Evolutionary conservation across 2,797 vertebrate species (phyloP).

Genomic region (Pempheris klunzingeri): DNA sequence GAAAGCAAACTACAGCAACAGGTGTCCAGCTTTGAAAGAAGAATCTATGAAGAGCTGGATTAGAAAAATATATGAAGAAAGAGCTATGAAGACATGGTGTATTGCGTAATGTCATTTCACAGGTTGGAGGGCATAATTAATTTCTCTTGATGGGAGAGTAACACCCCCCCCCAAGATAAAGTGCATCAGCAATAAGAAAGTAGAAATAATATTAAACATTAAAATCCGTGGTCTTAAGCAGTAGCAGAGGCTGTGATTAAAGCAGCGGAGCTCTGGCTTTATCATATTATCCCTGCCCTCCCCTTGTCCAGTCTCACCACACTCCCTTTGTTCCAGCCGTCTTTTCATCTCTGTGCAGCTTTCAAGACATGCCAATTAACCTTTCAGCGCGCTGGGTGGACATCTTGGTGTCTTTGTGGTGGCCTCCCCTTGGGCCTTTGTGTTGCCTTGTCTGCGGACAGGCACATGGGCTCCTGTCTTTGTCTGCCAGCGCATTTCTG

Average conservation of each 20-base stretch:
- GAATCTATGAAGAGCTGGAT: not conserved
- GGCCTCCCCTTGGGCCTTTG: constrained; percentile 80
- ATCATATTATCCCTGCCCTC: constrained; percentile 82
- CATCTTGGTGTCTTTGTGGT: constrained; percentile 84
- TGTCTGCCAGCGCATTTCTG: constrained; percentile 77
- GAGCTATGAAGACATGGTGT: not conserved
- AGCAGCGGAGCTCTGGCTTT: constrained; percentile 72
- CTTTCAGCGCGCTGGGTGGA: constrained; percentile 83
- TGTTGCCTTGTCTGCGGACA: constrained; percentile 78
- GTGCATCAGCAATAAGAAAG: constrained; percentile 6
- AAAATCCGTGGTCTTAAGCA: constrained; percentile 55
- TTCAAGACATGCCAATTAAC: constrained; percentile 89
- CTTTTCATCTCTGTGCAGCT: constrained; percentile 84
- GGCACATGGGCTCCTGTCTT: constrained; percentile 78
- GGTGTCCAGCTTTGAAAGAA: constrained; percentile 3
- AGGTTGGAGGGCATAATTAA: constrained; percentile 8
- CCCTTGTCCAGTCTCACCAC: constrained; percentile 79
- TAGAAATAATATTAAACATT: constrained; percentile 58
- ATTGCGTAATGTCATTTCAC: constrained; percentile 34
- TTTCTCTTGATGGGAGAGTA: not conserved
- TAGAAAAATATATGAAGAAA: not conserved
- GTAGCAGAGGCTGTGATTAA: constrained; percentile 74
- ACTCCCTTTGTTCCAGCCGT: constrained; percentile 81
- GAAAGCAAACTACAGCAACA: constrained; percentile 13
- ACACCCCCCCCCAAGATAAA: no score